These are phyloP conservation scores for Pocillopora verrucosa DNA, from an alignment of 64 coral and sea anemone genomes.

Conservation along the genomic window DNA sequence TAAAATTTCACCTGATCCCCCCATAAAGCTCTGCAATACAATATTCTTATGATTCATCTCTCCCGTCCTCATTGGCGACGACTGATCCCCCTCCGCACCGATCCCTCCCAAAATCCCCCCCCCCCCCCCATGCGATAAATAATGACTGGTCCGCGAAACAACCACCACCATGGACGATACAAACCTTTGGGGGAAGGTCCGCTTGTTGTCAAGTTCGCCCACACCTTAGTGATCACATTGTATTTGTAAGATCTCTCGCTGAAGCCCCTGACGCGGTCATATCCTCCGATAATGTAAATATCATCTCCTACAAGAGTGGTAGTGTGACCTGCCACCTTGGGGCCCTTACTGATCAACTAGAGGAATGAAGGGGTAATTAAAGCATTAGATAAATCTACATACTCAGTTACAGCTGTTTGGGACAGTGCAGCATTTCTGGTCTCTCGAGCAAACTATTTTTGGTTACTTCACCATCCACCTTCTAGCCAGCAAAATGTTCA, in stretches of 20 bases:
- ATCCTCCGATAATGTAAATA: constrained; percentile 89
- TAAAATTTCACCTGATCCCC: no score
- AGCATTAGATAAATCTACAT: no score
- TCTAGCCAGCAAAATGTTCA: no score
- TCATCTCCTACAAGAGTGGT: constrained; percentile 52
- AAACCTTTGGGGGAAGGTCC: constrained; percentile 59
- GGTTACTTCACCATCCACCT: no score
- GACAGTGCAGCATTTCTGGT: no score
- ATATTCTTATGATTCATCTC: no score
- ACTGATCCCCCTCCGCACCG: no score
- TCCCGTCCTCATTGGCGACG: no score
- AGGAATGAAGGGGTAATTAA: background rate
- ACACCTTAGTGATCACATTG: constrained; percentile 39
- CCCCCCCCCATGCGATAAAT: no score
- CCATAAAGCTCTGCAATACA: no score
- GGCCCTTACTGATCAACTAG: constrained; percentile 5
- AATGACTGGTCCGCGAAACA: background rate
- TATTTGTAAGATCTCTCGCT: constrained; percentile 58
- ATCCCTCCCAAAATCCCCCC: no score
- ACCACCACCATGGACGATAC: background rate
- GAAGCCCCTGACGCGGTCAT: constrained; percentile 60
- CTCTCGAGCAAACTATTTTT: no score
- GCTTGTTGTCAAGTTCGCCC: constrained; percentile 29
- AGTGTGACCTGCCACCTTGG: constrained; percentile 82
- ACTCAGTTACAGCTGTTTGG: background rate